Evolutionary conservation across 2,113 vertebrate species (phyloP), one percentile per base, ranked within the genome.

Genomic region (Megaptera novaeangliae): DNA sequence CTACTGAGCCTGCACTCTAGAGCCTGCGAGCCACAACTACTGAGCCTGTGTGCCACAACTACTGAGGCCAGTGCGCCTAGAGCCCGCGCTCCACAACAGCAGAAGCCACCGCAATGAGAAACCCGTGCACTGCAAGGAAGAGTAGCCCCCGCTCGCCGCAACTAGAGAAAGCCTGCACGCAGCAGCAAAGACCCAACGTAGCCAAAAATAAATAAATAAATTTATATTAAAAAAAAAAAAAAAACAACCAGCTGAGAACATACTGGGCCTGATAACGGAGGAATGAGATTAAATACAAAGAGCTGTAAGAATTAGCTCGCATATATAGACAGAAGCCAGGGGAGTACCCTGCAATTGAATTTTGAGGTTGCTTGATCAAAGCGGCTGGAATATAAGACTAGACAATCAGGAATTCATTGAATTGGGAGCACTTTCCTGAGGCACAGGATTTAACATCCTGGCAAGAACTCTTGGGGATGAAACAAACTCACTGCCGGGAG

Each of bases 401-500:
- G 41, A 55, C 66, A 49, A 93, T 88, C 57, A 93, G 77, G 63
- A 87, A 97, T 84, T 96, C 61, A 83, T 87, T 74, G 39, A 87
- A 57, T 31, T 90, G 34, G 71, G 36, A 29, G 6, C 63, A 93
- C 17, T 78, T 83, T 93, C 34, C 93, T 87, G 36, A 94, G 55
- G 72, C 11, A 80, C 49, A 83, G 68, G 11, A 95, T 87, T 93
- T 90, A 86, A 57, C 18, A 87, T 25, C 1, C 4, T 83, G 75
- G 31, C 29, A 61, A 68, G 36, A 44, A 39, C 23, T 75, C 11
- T n/a, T 88, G 46, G 34, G 18, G 25, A 61, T 94, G 34, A 39
- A 89, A 88, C 6, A 57, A 92, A 63, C 5, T 52, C 36, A 63
- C 44, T 85, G 14, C 25, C 46, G 15, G 18, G 74, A 44, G n/a